These are phyloP conservation scores for Anarrhichthys ocellatus DNA, from an alignment of 2,113 vertebrate species.

Conservation along the genomic window DNA sequence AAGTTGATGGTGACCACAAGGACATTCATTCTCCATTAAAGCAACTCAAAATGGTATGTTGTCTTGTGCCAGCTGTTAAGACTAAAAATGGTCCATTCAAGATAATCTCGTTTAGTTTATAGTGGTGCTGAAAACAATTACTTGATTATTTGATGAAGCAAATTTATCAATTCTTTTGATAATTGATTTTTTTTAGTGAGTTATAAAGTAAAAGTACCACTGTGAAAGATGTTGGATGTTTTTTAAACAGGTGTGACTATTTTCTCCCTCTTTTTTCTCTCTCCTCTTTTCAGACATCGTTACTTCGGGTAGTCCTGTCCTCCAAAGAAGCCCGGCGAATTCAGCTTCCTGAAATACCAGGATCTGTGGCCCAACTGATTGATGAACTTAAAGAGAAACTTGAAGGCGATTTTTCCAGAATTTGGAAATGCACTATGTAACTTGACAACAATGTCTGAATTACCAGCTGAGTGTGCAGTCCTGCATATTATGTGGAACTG, in stretches of 20 bases:
- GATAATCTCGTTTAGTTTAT: background rate
- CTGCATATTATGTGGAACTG: no score
- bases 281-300: background rate
- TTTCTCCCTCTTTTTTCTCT: background rate
- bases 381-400: slow-evolving; percentile 24
- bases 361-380: slow-evolving; percentile 7
- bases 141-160: background rate
- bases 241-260: background rate
- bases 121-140: background rate
- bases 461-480: no score
- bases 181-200: background rate
- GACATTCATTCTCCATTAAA: background rate
- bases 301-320: background rate
- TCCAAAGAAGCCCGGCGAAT: slow-evolving; percentile 2
- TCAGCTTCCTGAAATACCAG: slow-evolving; percentile 14
- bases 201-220: background rate
- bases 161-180: no score
- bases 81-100: no score
- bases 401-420: slow-evolving; percentile 7
- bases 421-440: no score
- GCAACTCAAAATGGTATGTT: background rate
- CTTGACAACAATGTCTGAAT: no score
- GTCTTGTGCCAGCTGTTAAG: background rate
- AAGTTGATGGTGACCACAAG: background rate
- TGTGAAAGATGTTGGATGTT: background rate